Conservation (phyloP, 2,797 vertebrate genomes). For the Cheirogaleus major region DNA sequence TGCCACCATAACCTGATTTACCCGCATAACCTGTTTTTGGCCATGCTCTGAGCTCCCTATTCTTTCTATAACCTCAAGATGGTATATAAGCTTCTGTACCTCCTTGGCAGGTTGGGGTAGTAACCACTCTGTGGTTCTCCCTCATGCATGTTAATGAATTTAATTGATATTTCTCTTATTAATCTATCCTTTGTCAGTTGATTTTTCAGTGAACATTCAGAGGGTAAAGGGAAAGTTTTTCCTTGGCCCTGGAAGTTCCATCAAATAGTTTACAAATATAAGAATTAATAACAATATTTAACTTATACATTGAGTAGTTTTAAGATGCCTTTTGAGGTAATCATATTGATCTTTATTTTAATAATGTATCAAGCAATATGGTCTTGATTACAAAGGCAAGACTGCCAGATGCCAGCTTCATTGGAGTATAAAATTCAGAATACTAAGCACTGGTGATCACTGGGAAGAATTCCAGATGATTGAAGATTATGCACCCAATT, state of each 20-base stretch:
- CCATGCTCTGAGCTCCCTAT: not conserved
- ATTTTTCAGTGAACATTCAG: not conserved
- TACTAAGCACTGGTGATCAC: not conserved
- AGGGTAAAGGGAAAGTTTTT: not conserved
- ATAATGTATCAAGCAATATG: conserved; percentile 47
- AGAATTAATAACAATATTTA: conserved; percentile 23
- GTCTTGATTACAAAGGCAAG: not conserved
- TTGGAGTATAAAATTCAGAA: conserved; percentile 46
- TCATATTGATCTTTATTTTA: conserved; percentile 73
- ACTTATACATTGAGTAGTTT: conserved; percentile 49
- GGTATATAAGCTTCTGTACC: not conserved
- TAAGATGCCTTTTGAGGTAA: conserved; percentile 54
- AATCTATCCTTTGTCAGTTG: not conserved
- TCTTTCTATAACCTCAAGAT: not conserved
- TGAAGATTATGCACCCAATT: not conserved
- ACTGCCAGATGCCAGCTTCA: conserved; percentile 24
- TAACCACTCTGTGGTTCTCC: not conserved
- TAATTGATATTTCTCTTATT: not conserved
- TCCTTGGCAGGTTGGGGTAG: not conserved
- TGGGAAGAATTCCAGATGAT: conserved; percentile 28
- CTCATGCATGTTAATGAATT: not conserved
- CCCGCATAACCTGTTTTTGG: not conserved
- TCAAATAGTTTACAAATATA: conserved; percentile 65
- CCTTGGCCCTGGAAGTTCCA: not conserved
- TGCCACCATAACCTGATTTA: not conserved